phyloP scores from a whole-genome alignment of 1,140 invertebrate species.

The Ectropis grisescens region DNA sequence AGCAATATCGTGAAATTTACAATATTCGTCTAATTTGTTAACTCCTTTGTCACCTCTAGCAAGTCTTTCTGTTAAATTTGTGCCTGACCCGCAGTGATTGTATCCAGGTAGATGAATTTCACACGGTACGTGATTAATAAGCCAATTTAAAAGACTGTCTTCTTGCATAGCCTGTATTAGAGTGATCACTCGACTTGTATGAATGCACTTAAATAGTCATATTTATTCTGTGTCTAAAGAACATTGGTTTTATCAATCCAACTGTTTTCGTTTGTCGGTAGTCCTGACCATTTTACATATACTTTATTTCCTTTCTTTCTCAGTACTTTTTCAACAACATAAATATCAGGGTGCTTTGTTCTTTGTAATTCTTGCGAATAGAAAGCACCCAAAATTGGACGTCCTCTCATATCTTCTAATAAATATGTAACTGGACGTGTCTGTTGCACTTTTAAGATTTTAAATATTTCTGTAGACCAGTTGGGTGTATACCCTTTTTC shows the following conservation, averaged over 20 bases:
- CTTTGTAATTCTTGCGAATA: constrained; percentile 37
- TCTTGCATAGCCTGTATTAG: constrained; percentile 1
- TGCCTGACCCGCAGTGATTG: constrained; percentile 57
- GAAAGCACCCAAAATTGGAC: constrained; percentile 18
- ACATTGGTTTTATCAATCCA: constrained; percentile 23
- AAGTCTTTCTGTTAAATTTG: constrained; percentile 53
- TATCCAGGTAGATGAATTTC: constrained; percentile 63
- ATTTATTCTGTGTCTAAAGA: too few species aligned
- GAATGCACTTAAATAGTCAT: too few species aligned
- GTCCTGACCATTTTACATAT: constrained; percentile 44
- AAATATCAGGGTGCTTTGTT: constrained; percentile 27
- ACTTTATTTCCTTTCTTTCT: constrained; percentile 22
- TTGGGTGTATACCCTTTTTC: constrained; percentile 50
- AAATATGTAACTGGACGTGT: constrained; percentile 37
- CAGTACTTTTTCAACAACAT: constrained; percentile 19
- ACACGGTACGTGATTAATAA: constrained; percentile 51
- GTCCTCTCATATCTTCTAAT: constrained; percentile 24
- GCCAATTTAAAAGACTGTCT: constrained; percentile 17
- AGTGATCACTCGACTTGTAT: too few species aligned
- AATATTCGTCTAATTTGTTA: constrained; percentile 55
- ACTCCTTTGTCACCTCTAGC: constrained; percentile 44
- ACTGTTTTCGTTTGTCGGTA: constrained; percentile 24
- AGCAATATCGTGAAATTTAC: constrained; percentile 58
- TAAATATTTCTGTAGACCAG: constrained; percentile 52
- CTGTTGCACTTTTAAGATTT: constrained; percentile 25